Evolutionary conservation across 2,888 invertebrate genomes (phyloP).

Genomic region (Melanotus villosus): DNA sequence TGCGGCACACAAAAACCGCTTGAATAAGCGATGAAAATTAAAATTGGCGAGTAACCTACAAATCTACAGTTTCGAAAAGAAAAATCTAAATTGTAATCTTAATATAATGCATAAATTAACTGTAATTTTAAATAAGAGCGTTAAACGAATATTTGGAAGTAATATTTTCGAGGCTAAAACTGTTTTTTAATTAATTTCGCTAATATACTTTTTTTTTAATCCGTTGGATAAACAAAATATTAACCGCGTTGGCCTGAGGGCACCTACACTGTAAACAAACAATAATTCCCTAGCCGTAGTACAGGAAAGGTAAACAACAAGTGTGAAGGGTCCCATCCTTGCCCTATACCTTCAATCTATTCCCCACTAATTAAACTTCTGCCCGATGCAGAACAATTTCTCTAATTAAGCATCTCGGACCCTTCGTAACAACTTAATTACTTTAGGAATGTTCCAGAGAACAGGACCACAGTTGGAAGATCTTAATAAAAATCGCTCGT

Average conservation of each 20-base stretch:
- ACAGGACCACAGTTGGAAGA: constrained; percentile 15
- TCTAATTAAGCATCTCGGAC: constrained; percentile 58
- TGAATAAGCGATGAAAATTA: constrained; percentile 2
- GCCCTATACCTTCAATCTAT: constrained; percentile 49
- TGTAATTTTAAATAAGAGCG: too few relatives aligned
- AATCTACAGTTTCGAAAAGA: not conserved
- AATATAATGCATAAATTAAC: too few relatives aligned
- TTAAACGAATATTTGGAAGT: too few relatives aligned
- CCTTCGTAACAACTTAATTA: constrained; percentile 60
- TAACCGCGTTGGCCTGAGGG: too few relatives aligned
- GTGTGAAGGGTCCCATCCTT: constrained; percentile 38
- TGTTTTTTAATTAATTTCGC: too few relatives aligned
- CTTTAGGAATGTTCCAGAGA: constrained; percentile 50
- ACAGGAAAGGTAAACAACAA: constrained; percentile 41
- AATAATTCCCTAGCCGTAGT: constrained; percentile 26
- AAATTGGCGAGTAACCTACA: not conserved
- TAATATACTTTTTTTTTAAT: too few relatives aligned
- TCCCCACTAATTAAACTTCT: constrained; percentile 59
- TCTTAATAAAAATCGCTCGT: constrained; percentile 17
- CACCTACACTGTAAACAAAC: constrained; percentile 26
- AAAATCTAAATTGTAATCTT: too few relatives aligned
- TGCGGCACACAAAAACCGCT: not conserved
- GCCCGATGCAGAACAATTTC: constrained; percentile 61
- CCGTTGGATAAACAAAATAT: too few relatives aligned
- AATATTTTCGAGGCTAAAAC: too few relatives aligned